Evolutionary conservation across 2,888 invertebrate species (phyloP).

Genomic region (Cerastis rubricosa): DNA sequence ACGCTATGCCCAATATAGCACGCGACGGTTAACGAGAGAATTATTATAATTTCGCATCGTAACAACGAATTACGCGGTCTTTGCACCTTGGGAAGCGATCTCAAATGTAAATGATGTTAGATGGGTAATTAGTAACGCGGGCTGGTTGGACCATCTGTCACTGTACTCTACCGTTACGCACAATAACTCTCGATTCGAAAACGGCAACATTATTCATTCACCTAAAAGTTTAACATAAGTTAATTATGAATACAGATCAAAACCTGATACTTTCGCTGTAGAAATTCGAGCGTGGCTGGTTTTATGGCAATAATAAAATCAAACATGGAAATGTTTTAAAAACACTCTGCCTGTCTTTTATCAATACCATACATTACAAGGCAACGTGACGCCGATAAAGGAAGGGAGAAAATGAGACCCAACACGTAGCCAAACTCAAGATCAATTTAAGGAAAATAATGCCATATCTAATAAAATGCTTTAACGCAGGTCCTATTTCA

Average conservation of each 20-base stretch:
- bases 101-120: slow-evolving; percentile 57
- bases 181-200: slow-evolving; percentile 21
- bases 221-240: slow-evolving; percentile 13
- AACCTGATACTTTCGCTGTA: slow-evolving; percentile 20
- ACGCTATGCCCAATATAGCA: slow-evolving; percentile 64
- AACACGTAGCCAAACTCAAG: neutral
- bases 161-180: slow-evolving; percentile 34
- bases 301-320: slow-evolving; percentile 24
- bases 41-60: slow-evolving; percentile 63
- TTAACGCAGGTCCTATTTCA: neutral
- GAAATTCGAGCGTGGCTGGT: slow-evolving; percentile 19
- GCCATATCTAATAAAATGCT: neutral
- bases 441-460: neutral
- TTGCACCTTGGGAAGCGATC: slow-evolving; percentile 56
- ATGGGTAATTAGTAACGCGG: slow-evolving; percentile 64
- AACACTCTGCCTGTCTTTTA: slow-evolving; percentile 5
- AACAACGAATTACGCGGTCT: slow-evolving; percentile 62
- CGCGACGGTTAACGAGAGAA: slow-evolving; percentile 54
- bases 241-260: slow-evolving; percentile 22
- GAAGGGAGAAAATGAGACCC: too few species aligned
- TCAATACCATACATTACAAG: slow-evolving; percentile 20
- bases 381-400: neutral
- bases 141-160: slow-evolving; percentile 59
- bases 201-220: slow-evolving; percentile 13
- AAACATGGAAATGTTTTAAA: slow-evolving; percentile 29